Evolutionary conservation across 2,888 invertebrate genomes (phyloP).

Genomic region (Acholoe squamosa): DNA sequence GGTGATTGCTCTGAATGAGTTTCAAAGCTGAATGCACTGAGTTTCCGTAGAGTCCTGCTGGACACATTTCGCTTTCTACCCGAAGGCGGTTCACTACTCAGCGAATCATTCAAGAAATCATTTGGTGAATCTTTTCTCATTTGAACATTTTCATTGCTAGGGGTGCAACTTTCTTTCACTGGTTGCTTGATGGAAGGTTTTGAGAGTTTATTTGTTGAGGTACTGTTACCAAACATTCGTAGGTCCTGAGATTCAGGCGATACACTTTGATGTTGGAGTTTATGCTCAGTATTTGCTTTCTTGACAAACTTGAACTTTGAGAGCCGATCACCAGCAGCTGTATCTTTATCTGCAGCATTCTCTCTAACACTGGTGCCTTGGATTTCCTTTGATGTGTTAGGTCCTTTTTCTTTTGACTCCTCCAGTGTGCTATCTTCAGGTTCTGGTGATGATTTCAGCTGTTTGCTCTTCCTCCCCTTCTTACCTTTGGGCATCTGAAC

Average conservation of each 20-base stretch:
- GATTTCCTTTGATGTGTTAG: too few relatives aligned
- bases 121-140: neutral
- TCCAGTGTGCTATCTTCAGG: too few relatives aligned
- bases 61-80: neutral
- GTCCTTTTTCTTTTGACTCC: too few relatives aligned
- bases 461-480: neutral
- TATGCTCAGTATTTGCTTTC: neutral
- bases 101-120: neutral
- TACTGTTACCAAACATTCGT: too few relatives aligned
- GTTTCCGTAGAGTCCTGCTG: neutral
- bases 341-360: neutral
- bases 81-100: neutral
- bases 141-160: neutral
- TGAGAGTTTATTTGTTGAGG: too few relatives aligned
- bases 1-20: neutral
- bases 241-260: neutral
- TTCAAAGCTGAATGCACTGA: constrained; percentile 55
- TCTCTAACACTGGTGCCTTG: neutral
- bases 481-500: neutral
- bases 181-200: too few relatives aligned
- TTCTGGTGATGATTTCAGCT: neutral
- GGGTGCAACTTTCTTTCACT: too few relatives aligned
- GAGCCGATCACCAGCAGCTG: neutral
- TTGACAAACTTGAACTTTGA: constrained; percentile 48
- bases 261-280: neutral